Evolutionary conservation across 2,888 invertebrate genomes (phyloP), one percentile per base, ranked within the genome.

Genomic region (Cantharis nigra): DNA sequence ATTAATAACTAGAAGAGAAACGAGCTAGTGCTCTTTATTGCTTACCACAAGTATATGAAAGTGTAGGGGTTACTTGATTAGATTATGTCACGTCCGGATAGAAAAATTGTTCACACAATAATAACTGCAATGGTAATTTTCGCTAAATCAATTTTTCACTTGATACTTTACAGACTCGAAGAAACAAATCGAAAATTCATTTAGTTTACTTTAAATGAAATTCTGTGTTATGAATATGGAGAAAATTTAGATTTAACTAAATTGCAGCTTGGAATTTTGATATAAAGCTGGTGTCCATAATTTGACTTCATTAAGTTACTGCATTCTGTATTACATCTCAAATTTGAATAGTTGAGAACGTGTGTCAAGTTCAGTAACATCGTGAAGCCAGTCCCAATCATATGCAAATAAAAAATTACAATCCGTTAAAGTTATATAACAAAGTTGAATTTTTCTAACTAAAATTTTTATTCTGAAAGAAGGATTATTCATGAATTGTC

Each of bases 1-100:
- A 88, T 88, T 88, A 88, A 88, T 88, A 88, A 87, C 86, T 84
- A 84, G 85, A 86, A 86, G 86, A 86, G 86, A 83, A 83, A 84
- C 75, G 76, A 74, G 79, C 76, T 70, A 63, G 72, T 77, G 79
- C 77, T 72, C 73, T 74, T 77, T 77, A 77, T 79, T 76, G 76
- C 76, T 33, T 63, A 69, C 75, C 78, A 76, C 78, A 76, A 75
- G 75, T 72, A 71, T 76, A 76, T 73, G 67, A 71, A 78, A 75
- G 76, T 78, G 76, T 73, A 75, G 72, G 78, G 78, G 78, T 78
- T 78, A 73, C 74, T 78, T 78, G 74, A 78, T 78, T 78, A 78
- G 67, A 78, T 78, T 78, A 78, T 75, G 69, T 69, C 72, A 72
- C 69, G 30, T 77, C 64, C 69, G 74, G 67, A 67, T 23, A 67